Evolutionary conservation across 1,140 invertebrate species (phyloP), one percentile per base, ranked within the genome.

Genomic region (Pseudomyrmex sp.): DNA sequence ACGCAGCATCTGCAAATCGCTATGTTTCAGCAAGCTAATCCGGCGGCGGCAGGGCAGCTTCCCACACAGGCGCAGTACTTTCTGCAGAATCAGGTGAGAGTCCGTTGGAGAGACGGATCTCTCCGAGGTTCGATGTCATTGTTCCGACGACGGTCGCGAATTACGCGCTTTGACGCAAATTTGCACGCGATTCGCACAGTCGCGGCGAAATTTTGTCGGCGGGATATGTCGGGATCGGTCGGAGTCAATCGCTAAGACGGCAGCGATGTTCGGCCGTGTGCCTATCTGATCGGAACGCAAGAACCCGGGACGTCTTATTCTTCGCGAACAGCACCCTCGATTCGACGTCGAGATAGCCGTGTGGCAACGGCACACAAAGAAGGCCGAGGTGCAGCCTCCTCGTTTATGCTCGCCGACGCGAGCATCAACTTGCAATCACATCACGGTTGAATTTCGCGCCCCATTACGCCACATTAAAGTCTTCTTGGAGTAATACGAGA

Each of bases 31-130:
- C 95, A 95, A 79, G 94, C 93, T 9, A 93, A 92, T 82, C 94
- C 93, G 15, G 93, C 94, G 72, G 93, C 93, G 80, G 93, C 94
- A 75, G 92, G 95, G 69, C 95, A 96, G 90, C 91, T 96, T 68
- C 94, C 95, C 48, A 94, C 95, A 9, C 96, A 97, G 86, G 95
- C 96, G 20, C 97, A 97, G 92, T 96, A 97, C 84, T 96, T 98
- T 91, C 94, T 98, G 18, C 97, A 97, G 91, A 97, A 97, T 95
- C 97, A 97, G 96, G 97, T 97, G 92, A 91, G 89, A 87, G 0
- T 20, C 15, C 2, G 0, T 7, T 12, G 26, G 13, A 20, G n/a
- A 72, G 13, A 5, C 13, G 5, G n/a, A 50, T 8, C 0, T 12
- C 44, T 44, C n/a, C 12, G 13, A 61, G 23, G 7, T 12, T 26